Conservation (phyloP, 2,888 invertebrate species). For the Caenorhabditis parvicauda region DNA sequence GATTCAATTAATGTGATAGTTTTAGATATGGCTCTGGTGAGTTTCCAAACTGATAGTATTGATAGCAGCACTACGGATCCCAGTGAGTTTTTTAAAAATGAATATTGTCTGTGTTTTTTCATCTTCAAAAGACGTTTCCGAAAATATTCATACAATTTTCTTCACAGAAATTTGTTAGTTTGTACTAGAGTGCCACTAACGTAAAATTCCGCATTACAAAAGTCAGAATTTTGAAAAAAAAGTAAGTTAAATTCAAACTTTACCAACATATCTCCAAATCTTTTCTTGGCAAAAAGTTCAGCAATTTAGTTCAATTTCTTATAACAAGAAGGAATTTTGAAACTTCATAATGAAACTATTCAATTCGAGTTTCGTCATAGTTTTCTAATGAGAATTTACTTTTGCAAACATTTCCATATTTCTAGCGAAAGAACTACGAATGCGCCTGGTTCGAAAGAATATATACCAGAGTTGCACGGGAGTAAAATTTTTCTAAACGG, state of each 20-base stretch:
- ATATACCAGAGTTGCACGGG: too few relatives aligned
- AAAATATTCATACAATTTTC: too few relatives aligned
- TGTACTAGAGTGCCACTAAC: not conserved
- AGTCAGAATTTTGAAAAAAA: not conserved
- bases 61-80: constrained; percentile 9
- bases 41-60: constrained; percentile 12
- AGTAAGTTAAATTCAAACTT: not conserved
- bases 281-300: not conserved
- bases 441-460: not conserved
- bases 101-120: too few relatives aligned
- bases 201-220: not conserved
- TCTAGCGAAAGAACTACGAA: too few relatives aligned
- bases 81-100: not conserved
- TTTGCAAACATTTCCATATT: too few relatives aligned
- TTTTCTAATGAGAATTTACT: too few relatives aligned
- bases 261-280: not conserved
- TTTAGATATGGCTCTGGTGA: not conserved
- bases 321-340: not conserved
- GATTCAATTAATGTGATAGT: not conserved
- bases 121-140: too few relatives aligned
- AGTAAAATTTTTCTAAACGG: too few relatives aligned
- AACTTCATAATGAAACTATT: too few relatives aligned
- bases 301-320: not conserved
- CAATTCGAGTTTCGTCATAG: too few relatives aligned
- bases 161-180: not conserved